A percentile compares a stretch with the other conserved stretches of the same genome.
Evolutionary conservation across 1,140 invertebrate species (phyloP).

Genomic region (Semibalanus balanoides): DNA sequence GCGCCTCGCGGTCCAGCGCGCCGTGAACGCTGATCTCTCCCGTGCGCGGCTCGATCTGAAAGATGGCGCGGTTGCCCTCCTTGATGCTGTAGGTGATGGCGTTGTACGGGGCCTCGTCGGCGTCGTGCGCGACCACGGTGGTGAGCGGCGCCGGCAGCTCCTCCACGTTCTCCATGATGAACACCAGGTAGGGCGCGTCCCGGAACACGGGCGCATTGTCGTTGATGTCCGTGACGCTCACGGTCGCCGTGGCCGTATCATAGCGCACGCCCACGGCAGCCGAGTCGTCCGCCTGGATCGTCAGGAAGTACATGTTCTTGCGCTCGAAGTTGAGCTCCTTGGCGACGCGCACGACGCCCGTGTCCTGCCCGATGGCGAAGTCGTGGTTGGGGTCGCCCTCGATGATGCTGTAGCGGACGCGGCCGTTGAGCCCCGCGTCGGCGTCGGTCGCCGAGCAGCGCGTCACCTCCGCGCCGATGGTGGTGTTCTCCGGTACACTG

Average conservation of each 20-base stretch:
- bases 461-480: slow-evolving; percentile 73
- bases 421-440: slow-evolving; percentile 75
- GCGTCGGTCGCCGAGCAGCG: slow-evolving; percentile 82
- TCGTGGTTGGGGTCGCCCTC: slow-evolving; percentile 81
- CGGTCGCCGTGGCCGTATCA: slow-evolving; percentile 50
- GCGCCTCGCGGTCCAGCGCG: slow-evolving; percentile 65
- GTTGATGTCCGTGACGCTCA: slow-evolving; percentile 73
- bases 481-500: slow-evolving; percentile 80
- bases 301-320: slow-evolving; percentile 63
- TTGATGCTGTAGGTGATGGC: slow-evolving; percentile 81
- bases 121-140: slow-evolving; percentile 69
- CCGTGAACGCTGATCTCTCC: slow-evolving; percentile 69
- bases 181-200: slow-evolving; percentile 75
- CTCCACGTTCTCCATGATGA: slow-evolving; percentile 69
- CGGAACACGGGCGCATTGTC: slow-evolving; percentile 85
- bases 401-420: slow-evolving; percentile 70
- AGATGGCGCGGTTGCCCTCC: slow-evolving; percentile 74
- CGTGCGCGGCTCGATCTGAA: slow-evolving; percentile 63
- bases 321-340: slow-evolving; percentile 86
- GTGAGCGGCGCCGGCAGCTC: slow-evolving; percentile 51
- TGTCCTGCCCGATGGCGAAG: slow-evolving; percentile 76
- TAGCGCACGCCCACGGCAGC: slow-evolving; percentile 36
- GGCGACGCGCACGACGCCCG: slow-evolving; percentile 70
- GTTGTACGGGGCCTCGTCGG: slow-evolving; percentile 78
- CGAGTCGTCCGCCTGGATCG: slow-evolving; percentile 74